Percentiles rank a stretch among this genome's conserved stretches.
phyloP scores from a whole-genome alignment of 2,113 vertebrate genomes.

The Taxidea taxus region DNA sequence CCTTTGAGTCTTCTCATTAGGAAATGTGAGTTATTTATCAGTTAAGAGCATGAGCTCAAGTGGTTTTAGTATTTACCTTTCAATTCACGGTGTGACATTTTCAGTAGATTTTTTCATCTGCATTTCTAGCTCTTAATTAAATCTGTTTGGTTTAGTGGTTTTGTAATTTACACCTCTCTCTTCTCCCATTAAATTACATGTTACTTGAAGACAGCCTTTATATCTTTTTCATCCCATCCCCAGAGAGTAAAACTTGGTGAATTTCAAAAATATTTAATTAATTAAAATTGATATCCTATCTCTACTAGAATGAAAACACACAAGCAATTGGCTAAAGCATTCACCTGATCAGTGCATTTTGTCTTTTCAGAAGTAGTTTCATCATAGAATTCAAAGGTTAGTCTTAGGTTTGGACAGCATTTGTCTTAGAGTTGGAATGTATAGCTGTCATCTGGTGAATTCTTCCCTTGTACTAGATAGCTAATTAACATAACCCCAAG shows the following conservation, averaged over 20 bases:
- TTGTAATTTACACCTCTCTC: neutral
- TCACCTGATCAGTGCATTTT: neutral
- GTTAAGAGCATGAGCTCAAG: neutral
- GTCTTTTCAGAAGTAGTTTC: neutral
- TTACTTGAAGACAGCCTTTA: neutral
- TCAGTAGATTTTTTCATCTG: neutral
- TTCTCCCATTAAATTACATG: neutral
- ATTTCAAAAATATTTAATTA: neutral
- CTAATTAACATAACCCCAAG: neutral
- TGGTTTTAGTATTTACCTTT: neutral
- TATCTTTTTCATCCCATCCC: neutral
- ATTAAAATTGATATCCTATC: neutral
- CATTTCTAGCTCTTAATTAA: constrained; percentile 18
- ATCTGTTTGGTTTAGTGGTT: neutral
- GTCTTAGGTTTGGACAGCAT: neutral
- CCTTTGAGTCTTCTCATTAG: neutral
- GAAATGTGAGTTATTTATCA: constrained; percentile 11
- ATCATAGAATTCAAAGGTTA: neutral
- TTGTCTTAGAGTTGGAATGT: neutral
- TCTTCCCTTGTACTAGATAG: neutral
- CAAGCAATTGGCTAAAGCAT: neutral
- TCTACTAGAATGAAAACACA: neutral
- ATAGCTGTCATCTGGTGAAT: neutral
- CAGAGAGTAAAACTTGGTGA: neutral
- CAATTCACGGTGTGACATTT: neutral